Evolutionary conservation across 2,888 invertebrate genomes (phyloP).

Genomic region (Phortica magna): DNA sequence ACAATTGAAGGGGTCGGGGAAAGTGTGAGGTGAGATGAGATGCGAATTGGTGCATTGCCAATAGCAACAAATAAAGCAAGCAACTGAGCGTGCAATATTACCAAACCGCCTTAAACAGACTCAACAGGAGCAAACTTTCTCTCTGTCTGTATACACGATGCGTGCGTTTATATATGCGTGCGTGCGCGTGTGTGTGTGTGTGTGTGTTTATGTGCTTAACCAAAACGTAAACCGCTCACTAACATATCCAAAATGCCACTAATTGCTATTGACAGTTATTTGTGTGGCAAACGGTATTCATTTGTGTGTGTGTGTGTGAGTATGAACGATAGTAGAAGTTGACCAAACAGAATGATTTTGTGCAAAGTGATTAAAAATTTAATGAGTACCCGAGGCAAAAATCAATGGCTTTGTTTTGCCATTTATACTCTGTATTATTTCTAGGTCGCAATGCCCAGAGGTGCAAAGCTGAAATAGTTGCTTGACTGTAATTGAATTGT

Average conservation of each 20-base stretch:
- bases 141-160: not conserved
- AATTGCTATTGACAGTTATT: conserved; percentile 64
- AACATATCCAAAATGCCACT: conserved; percentile 39
- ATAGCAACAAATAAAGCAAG: not conserved
- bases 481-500: conserved; percentile 14
- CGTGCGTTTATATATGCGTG: too few species aligned
- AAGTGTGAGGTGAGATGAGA: not conserved
- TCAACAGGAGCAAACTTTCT: not conserved
- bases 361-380: conserved; percentile 61
- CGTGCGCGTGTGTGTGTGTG: too few species aligned
- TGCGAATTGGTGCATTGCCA: not conserved
- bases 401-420: not conserved
- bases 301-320: conserved; percentile 7
- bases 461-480: not conserved
- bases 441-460: not conserved
- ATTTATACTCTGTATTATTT: not conserved
- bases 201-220: too few species aligned
- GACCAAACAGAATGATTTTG: conserved; percentile 5
- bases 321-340: not conserved
- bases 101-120: not conserved
- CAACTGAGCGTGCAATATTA: not conserved
- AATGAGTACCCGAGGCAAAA: conserved; percentile 39
- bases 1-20: not conserved
- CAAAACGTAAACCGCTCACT: conserved; percentile 3
- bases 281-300: not conserved